A percentile compares a stretch with the other conserved stretches of the same genome.
phyloP scores from a whole-genome alignment of 2,888 invertebrate genomes.

The Dinocampus coccinellae region DNA sequence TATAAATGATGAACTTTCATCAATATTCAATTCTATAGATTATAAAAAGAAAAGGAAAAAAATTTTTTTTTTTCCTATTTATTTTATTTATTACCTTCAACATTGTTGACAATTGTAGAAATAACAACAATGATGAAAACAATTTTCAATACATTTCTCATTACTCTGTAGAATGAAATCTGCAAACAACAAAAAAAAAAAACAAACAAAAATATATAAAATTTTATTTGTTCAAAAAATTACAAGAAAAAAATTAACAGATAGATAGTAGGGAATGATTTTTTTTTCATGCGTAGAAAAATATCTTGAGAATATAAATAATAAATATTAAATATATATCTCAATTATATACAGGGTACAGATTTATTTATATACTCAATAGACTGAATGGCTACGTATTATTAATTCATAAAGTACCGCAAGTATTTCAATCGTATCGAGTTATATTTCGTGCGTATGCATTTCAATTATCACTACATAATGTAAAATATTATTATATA shows the following conservation, averaged over 20 bases:
- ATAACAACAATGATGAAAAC: constrained; percentile 58
- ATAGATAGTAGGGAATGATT: not conserved
- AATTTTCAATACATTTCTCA: constrained; percentile 53
- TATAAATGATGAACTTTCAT: constrained; percentile 60
- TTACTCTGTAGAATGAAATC: constrained; percentile 51
- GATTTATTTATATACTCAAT: not conserved
- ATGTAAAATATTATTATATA: constrained; percentile 50
- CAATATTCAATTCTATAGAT: too few species aligned
- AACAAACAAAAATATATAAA: not conserved
- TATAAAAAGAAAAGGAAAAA: too few species aligned
- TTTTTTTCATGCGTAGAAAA: not conserved
- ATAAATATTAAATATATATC: not conserved
- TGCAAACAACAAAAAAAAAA: constrained; percentile 48
- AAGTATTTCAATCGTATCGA: constrained; percentile 21
- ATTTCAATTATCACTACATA: constrained; percentile 19
- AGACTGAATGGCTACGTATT: constrained; percentile 35
- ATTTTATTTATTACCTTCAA: constrained; percentile 57
- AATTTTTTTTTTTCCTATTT: not conserved
- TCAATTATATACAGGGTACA: not conserved
- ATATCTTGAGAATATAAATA: not conserved
- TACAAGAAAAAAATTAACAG: not conserved
- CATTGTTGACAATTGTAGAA: constrained; percentile 56
- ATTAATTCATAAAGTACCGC: constrained; percentile 48
- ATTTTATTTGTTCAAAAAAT: not conserved
- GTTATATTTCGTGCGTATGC: not conserved